Conservation (phyloP, 2,888 invertebrate species). For the Hirtodrosophila alboralis region DNA sequence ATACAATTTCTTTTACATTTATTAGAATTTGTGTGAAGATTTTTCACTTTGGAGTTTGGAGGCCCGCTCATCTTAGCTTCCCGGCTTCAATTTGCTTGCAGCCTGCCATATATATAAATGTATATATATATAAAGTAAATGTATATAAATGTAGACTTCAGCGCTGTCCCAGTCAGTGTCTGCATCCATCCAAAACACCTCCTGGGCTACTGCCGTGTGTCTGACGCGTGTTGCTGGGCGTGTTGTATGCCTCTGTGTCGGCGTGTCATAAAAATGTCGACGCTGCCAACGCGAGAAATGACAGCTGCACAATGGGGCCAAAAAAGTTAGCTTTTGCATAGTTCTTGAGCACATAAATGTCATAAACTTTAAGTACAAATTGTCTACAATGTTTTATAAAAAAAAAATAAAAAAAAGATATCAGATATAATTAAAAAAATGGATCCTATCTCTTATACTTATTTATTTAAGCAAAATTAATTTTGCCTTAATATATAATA, state of each 20-base stretch:
- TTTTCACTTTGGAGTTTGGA: conserved; percentile 32
- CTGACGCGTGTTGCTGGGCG: conserved; percentile 16
- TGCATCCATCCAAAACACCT: conserved; percentile 35
- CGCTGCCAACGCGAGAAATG: conserved; percentile 55
- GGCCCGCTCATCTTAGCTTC: conserved; percentile 39
- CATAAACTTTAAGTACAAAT: no score
- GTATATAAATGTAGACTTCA: conserved; percentile 55
- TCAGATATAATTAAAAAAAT: no score
- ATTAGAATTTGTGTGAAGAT: conserved; percentile 70
- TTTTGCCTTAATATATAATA: no score
- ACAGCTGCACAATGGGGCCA: conserved; percentile 48
- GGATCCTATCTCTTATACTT: no score
- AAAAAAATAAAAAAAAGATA: no score
- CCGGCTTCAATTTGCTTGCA: conserved; percentile 49
- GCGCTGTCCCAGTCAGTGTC: conserved; percentile 24
- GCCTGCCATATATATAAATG: conserved; percentile 47
- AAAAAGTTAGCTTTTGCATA: background rate
- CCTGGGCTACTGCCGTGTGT: conserved; percentile 28
- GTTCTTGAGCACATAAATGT: background rate
- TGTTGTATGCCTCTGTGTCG: conserved; percentile 60
- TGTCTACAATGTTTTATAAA: no score
- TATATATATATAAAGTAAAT: conserved; percentile 57
- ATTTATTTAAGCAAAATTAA: no score
- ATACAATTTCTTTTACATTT: conserved; percentile 77
- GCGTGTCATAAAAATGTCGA: conserved; percentile 67